phyloP scores from a whole-genome alignment of 2,113 vertebrate species.

The Grallaria varia region DNA sequence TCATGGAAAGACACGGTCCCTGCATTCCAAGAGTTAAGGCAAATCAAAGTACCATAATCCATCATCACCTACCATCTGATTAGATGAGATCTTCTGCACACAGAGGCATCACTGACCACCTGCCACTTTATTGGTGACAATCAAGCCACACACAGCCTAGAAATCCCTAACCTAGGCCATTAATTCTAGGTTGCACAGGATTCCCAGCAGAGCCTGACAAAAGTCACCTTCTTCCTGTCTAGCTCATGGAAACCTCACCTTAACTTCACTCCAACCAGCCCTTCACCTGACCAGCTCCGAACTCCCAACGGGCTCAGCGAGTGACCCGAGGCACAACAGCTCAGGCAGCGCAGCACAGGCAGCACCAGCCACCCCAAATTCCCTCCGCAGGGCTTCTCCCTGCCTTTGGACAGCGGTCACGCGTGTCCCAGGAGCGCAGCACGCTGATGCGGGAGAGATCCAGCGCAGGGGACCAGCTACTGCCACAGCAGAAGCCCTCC shows the following conservation, averaged over 20 bases:
- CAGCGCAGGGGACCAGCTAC: not conserved
- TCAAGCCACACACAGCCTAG: accelerated
- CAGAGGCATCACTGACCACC: not conserved
- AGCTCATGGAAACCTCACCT: not conserved
- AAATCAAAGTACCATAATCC: not conserved
- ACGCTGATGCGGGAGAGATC: not conserved
- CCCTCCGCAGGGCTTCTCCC: not conserved
- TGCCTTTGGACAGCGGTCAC: not conserved
- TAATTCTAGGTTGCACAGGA: accelerated
- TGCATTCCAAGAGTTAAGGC: not conserved
- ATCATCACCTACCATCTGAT: too few relatives aligned
- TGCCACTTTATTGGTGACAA: not conserved
- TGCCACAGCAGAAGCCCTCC: not conserved
- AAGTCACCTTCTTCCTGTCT: accelerated
- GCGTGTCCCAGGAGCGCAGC: not conserved
- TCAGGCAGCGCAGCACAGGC: accelerated
- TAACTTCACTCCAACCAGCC: not conserved
- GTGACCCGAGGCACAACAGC: not conserved
- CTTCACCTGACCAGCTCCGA: not conserved
- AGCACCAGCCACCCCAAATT: not conserved
- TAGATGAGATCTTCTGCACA: not conserved
- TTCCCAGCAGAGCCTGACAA: not conserved
- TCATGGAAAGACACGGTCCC: not conserved
- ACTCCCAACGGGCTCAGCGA: accelerated
- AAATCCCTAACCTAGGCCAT: not conserved